These are phyloP conservation scores for Achatina immaculata DNA, from an alignment of 1,140 invertebrate genomes.

Conservation along the genomic window DNA sequence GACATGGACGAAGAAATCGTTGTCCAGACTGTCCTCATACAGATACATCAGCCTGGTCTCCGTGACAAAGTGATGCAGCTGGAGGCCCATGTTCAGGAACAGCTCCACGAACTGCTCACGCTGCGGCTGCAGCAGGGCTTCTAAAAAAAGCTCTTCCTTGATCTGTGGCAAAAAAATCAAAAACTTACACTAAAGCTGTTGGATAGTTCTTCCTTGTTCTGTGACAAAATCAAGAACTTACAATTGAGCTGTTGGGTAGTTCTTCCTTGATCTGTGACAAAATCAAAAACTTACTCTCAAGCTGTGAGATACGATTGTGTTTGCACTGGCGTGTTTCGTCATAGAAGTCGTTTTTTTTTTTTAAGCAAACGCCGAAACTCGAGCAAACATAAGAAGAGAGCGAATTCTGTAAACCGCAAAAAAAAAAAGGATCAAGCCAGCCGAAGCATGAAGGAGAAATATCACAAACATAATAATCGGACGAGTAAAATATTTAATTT, in stretches of 20 bases:
- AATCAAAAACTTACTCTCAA: no score
- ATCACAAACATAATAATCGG: no score
- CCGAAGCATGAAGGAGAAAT: no score
- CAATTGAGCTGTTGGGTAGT: background rate
- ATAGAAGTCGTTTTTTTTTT: no score
- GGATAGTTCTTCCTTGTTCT: background rate
- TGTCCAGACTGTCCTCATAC: conserved; percentile 66
- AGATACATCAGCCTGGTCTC: conserved; percentile 65
- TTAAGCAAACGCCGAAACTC: no score
- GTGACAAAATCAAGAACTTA: background rate
- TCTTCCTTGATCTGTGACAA: background rate
- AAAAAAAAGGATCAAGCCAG: no score
- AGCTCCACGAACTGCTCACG: conserved; percentile 72
- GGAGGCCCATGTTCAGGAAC: conserved; percentile 70
- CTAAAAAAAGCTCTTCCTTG: conserved; percentile 70
- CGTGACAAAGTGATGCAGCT: conserved; percentile 69
- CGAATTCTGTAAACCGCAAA: no score
- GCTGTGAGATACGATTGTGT: no score
- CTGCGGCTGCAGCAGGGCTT: conserved; percentile 66
- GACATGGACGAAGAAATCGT: conserved; percentile 71
- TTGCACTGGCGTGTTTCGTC: no score
- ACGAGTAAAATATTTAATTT: no score
- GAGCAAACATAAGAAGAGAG: no score
- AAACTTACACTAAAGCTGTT: background rate
- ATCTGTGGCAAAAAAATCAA: conserved; percentile 65